A percentile compares a stretch with the other conserved stretches of the same genome.
Evolutionary conservation across 2,888 invertebrate genomes (phyloP).

Genomic region (Eupithecia abbreviata): DNA sequence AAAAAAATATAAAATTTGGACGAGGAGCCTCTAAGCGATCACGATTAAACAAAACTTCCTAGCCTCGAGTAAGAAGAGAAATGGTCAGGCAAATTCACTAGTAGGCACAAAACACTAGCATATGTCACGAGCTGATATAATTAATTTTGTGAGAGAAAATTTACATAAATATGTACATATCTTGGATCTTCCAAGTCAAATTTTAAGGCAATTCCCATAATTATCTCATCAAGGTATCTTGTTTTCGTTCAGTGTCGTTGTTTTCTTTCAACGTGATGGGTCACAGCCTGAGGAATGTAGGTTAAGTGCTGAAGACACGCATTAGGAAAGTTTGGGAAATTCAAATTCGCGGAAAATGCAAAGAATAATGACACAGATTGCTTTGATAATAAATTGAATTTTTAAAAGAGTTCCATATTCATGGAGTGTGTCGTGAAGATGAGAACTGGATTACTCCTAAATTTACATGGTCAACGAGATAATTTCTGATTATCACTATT

Average conservation of each 20-base stretch:
- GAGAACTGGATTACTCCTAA: neutral
- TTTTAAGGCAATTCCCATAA: neutral
- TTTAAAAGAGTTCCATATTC: neutral
- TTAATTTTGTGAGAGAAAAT: neutral
- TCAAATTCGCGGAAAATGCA: conserved; percentile 27
- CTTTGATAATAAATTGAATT: conserved; percentile 7
- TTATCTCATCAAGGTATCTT: conserved; percentile 50
- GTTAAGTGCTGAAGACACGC: conserved; percentile 39
- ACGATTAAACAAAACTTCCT: neutral
- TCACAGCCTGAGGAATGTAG: conserved; percentile 37
- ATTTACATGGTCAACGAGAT: neutral
- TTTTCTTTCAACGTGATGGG: conserved; percentile 40
- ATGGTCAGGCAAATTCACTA: neutral
- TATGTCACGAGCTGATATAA: neutral
- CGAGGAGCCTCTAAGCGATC: neutral
- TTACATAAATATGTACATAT: neutral
- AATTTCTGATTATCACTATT: neutral
- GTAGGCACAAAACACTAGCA: neutral
- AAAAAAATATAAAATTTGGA: neutral
- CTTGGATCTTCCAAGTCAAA: neutral
- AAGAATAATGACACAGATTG: conserved; percentile 20
- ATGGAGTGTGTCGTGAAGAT: neutral
- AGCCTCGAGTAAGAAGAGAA: neutral
- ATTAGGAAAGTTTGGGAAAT: conserved; percentile 39
- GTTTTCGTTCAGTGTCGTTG: conserved; percentile 40